Conservation (phyloP, 2,113 vertebrate genomes). For the Sorex araneus region DNA sequence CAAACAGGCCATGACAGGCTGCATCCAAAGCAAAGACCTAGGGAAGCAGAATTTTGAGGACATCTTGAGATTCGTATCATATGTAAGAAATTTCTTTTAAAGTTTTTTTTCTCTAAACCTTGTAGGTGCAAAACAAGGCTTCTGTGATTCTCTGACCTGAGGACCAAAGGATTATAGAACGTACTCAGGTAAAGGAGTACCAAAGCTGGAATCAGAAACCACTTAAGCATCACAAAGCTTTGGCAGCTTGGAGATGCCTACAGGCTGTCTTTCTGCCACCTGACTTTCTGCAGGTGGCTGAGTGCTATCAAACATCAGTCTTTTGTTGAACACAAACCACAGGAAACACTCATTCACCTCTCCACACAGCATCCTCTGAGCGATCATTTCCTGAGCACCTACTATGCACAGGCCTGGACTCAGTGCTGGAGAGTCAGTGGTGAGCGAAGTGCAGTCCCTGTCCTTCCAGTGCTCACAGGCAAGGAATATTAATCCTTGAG, state of each 20-base stretch:
- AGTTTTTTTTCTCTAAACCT: not conserved
- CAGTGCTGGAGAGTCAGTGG: not conserved
- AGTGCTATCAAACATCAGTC: not conserved
- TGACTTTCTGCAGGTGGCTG: not conserved
- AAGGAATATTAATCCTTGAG: not conserved
- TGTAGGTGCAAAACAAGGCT: not conserved
- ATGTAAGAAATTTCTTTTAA: too few relatives aligned
- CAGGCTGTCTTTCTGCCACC: not conserved
- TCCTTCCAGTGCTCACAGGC: not conserved
- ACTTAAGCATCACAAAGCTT: not conserved
- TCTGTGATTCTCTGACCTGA: not conserved
- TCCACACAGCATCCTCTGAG: not conserved
- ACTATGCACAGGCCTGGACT: not conserved
- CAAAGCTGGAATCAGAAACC: not conserved
- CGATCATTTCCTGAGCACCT: conserved; percentile 3
- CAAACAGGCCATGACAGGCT: not conserved
- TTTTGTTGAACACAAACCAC: conserved; percentile 5
- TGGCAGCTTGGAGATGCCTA: not conserved
- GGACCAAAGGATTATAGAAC: not conserved
- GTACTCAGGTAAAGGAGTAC: not conserved
- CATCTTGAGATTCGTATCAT: too few relatives aligned
- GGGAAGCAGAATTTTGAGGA: not conserved
- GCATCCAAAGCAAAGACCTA: not conserved
- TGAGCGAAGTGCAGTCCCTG: not conserved
- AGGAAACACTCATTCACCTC: not conserved